A percentile compares a stretch with the other conserved stretches of the same genome.
These are phyloP conservation scores for Diadumene lineata DNA, from an alignment of 92 coral and sea anemone genomes.

Conservation along the genomic window DNA sequence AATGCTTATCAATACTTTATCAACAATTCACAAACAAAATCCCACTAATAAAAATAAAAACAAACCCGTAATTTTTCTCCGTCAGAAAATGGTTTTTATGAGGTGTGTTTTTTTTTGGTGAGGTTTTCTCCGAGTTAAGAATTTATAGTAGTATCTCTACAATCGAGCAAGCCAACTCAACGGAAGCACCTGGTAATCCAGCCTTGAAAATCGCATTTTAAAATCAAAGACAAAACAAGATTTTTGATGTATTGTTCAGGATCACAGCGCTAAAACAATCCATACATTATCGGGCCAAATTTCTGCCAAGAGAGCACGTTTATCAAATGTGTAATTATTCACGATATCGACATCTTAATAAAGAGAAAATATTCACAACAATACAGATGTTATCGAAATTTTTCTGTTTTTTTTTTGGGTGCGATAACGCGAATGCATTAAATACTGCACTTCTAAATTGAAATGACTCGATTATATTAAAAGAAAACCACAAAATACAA, in stretches of 20 bases:
- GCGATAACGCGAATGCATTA: background rate
- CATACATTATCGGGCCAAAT: background rate
- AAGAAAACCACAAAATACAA: background rate
- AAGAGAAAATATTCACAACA: background rate
- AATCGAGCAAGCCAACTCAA: constrained; percentile 11
- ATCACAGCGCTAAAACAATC: background rate
- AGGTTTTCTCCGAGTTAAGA: too few species aligned
- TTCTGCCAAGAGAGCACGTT: background rate
- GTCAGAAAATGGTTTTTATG: too few species aligned
- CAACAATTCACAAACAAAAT: background rate
- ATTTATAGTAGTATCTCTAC: background rate
- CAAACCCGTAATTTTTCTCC: background rate
- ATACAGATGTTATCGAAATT: background rate
- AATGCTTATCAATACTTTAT: constrained; percentile 3
- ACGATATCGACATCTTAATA: background rate
- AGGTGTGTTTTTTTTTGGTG: too few species aligned
- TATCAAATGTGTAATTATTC: background rate
- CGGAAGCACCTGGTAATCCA: constrained; percentile 28
- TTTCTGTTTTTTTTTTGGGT: background rate
- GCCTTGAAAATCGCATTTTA: constrained; percentile 2
- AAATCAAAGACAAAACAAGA: constrained; percentile 1
- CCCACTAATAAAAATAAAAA: too few species aligned
- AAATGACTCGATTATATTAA: background rate
- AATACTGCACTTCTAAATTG: background rate
- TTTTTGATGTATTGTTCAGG: background rate